Evolutionary conservation across 2,113 vertebrate species (phyloP).

Genomic region (Chiloscyllium plagiosum): DNA sequence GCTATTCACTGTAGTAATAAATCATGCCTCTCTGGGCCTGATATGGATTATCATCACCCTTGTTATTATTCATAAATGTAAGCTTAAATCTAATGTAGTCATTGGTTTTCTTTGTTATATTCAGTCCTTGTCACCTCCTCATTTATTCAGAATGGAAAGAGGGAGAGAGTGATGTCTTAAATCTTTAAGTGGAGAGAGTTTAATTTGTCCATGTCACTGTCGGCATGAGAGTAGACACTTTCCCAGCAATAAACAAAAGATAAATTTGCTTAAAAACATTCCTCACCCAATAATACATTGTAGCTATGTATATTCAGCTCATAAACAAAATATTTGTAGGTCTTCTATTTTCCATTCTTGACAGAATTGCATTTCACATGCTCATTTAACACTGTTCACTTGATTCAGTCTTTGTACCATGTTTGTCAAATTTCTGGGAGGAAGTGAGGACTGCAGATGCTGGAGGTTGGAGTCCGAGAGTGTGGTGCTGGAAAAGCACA

Average conservation of each 20-base stretch:
- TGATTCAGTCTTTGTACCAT: neutral
- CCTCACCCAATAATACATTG: neutral
- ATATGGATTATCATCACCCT: neutral
- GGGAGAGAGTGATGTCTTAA: neutral
- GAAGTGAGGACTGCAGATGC: too few species aligned
- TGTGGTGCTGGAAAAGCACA: too few species aligned
- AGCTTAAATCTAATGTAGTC: conserved; percentile 1
- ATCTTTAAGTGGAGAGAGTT: neutral
- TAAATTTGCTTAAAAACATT: neutral
- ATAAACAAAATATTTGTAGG: neutral
- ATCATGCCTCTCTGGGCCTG: neutral
- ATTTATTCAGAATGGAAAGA: neutral
- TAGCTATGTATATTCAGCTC: neutral
- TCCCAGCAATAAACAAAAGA: neutral
- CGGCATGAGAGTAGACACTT: neutral
- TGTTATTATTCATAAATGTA: conserved; percentile 9
- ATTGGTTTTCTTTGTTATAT: neutral
- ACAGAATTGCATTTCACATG: neutral
- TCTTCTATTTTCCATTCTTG: neutral
- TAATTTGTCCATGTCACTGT: neutral
- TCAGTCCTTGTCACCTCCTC: neutral
- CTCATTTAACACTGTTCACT: neutral
- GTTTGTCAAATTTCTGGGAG: neutral
- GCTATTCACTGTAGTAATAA: neutral
- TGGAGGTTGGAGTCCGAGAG: too few species aligned